Evolutionary conservation across 30 jellyfish, hydroid and myxozoan genomes (phyloP).

Genomic region (Hydra vulgaris): DNA sequence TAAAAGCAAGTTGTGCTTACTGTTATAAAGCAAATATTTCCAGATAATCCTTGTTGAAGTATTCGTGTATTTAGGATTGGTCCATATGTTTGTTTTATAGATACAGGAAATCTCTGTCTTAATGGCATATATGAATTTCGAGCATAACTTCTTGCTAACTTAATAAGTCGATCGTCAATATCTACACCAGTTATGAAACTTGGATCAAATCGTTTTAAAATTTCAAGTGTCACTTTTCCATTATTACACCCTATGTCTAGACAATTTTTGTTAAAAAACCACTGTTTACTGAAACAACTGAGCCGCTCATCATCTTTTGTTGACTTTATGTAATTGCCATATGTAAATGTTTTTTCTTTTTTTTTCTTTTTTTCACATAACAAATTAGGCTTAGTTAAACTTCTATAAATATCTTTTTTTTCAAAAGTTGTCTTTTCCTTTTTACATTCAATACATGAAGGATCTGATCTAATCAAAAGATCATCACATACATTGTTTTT

Average conservation of each 20-base stretch:
- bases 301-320: conserved; percentile 19
- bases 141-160: conserved; percentile 49
- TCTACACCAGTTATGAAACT: conserved; percentile 54
- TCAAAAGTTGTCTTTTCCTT: not conserved
- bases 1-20: not conserved
- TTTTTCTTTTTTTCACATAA: conserved; percentile 15
- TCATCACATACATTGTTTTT: not conserved
- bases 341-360: conserved; percentile 43
- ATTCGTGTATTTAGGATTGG: conserved; percentile 23
- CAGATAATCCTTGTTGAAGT: not conserved
- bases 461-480: not conserved
- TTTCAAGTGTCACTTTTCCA: conserved; percentile 63
- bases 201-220: conserved; percentile 66
- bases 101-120: conserved; percentile 29
- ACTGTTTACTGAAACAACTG: conserved; percentile 12
- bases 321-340: conserved; percentile 67
- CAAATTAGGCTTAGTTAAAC: not conserved
- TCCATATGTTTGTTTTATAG: conserved; percentile 71
- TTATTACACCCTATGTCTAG: conserved; percentile 86
- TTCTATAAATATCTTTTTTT: not conserved
- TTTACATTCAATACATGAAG: not conserved
- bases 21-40: not conserved
- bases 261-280: conserved; percentile 72
- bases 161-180: conserved; percentile 51
- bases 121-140: not conserved